These are phyloP conservation scores for Sarcophaga peregrina DNA, from an alignment of 1,140 invertebrate species.

Conservation along the genomic window DNA sequence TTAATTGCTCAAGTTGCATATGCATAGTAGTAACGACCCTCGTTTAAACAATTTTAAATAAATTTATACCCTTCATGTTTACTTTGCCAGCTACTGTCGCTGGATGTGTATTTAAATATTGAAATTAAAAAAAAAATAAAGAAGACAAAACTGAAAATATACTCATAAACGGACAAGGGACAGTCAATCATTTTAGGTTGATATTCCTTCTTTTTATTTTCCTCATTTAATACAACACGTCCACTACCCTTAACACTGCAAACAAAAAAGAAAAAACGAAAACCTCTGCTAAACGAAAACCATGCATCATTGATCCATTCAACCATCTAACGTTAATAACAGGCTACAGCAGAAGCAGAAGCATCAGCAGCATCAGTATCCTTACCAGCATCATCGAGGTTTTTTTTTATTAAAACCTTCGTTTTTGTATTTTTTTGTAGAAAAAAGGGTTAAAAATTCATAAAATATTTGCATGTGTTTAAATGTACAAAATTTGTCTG, in stretches of 20 bases:
- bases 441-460: slow-evolving; percentile 8
- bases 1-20: neutral
- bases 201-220: slow-evolving; percentile 18
- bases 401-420: too few species aligned
- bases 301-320: neutral
- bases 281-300: too few species aligned
- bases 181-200: slow-evolving; percentile 13
- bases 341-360: neutral
- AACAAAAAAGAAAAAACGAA: neutral
- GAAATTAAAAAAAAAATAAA: neutral
- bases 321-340: neutral
- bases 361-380: too few species aligned
- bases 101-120: neutral
- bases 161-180: neutral
- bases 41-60: neutral
- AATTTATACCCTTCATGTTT: neutral
- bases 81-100: neutral
- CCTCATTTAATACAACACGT: neutral
- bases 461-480: neutral
- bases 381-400: too few species aligned
- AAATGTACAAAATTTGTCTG: neutral
- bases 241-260: neutral
- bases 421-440: too few species aligned
- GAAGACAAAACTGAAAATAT: neutral
- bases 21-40: neutral